phyloP scores from a whole-genome alignment of 2,797 vertebrate genomes.

The Acipenser transmontanus region DNA sequence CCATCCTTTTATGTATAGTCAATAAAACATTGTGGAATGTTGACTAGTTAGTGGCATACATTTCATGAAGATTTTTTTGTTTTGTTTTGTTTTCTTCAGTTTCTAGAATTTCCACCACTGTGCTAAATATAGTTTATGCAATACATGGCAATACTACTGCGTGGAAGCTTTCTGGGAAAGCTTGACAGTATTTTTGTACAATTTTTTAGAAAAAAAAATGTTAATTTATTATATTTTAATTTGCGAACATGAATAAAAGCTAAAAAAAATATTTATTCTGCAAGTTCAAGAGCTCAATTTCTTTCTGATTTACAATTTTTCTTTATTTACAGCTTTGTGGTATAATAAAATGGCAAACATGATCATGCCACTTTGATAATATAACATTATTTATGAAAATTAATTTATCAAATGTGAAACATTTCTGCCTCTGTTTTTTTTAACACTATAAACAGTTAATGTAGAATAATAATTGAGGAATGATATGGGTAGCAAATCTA shows the following conservation, averaged over 20 bases:
- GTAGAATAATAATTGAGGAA: too few species aligned
- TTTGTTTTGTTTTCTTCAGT: conserved; percentile 55
- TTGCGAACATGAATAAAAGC: conserved; percentile 58
- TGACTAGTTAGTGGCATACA: conserved; percentile 57
- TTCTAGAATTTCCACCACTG: conserved; percentile 75
- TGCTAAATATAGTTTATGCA: conserved; percentile 77
- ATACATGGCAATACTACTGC: conserved; percentile 83
- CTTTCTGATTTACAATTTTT: not conserved
- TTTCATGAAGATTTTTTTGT: conserved; percentile 54
- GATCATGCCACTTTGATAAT: too few species aligned
- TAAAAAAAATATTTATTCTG: conserved; percentile 27
- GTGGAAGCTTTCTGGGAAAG: conserved; percentile 86
- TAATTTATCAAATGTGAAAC: too few species aligned
- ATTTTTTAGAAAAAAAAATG: conserved; percentile 74
- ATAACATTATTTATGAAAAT: too few species aligned
- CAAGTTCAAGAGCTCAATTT: conserved; percentile 1
- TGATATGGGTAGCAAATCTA: too few species aligned
- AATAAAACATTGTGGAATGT: conserved; percentile 68
- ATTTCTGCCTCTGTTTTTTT: too few species aligned
- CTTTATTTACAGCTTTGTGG: not conserved
- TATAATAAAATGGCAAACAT: too few species aligned
- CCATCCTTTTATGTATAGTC: conserved; percentile 64
- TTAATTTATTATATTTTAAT: conserved; percentile 93
- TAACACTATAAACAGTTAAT: too few species aligned
- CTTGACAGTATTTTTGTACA: conserved; percentile 90